Base-by-base conservation (phyloP, 1,140 invertebrate species). In the Liolophura sinensis region DNA sequence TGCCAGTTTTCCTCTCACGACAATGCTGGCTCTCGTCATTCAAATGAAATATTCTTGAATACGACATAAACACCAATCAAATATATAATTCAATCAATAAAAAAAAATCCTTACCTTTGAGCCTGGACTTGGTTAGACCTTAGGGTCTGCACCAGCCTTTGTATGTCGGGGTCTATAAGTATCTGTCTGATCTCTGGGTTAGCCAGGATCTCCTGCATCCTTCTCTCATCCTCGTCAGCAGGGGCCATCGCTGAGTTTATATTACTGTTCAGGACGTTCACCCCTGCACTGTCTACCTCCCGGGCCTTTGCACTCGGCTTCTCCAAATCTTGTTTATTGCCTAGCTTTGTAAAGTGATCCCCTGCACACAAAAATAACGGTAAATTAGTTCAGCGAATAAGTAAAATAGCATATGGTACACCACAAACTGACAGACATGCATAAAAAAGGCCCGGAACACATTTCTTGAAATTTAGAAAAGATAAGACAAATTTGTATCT, bases 131-230 rank as follows among this genome's bases (percentile, higher is more conserved):
- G 77, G 65, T 80, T 67, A 46, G 46, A 71, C 55, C 70, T 70
- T 52, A 80, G 58, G 12, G 55, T 47, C 50, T 75, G 57, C 59
- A 82, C 67, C 12, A 80, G 49, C 18, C 71, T 59, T 65, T 77
- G 75, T 22, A 82, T 70, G 25, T 74, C 59, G 1, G 75, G 70
- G 62, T 82, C 79, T 57, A 76, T 56, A 0, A 82, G 65, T 22
- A 75, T 70, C 22, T 72, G 63, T 59, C 71, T 60, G 1, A 79
- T 65, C 60, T 76, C 72, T 52, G 72, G 71, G 47, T 77, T 58
- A 0, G 68, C 62, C 57, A 80, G 59, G 31, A 80, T 69, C 25
- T 75, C 59, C 56, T 73, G 65, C 59, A 79, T 70, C 63, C 65
- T 69, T 1, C 63, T 24, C 48, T 76, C 69, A 50, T 78, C 75